These are phyloP conservation scores for Graptemys geographica DNA, from an alignment of 2,797 vertebrate genomes.

Conservation along the genomic window DNA sequence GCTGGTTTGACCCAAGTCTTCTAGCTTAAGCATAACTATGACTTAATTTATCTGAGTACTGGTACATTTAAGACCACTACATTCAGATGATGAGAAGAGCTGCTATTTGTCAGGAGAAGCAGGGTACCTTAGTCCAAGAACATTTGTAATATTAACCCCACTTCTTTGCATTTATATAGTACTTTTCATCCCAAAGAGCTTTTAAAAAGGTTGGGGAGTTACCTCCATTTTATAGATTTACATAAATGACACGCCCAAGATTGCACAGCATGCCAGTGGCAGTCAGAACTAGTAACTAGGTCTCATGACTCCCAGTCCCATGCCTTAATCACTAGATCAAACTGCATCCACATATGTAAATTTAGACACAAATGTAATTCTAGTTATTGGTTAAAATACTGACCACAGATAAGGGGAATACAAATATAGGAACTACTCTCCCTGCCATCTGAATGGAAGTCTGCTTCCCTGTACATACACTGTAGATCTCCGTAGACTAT, in stretches of 20 bases:
- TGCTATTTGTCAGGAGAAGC: background rate
- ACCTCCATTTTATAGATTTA: background rate
- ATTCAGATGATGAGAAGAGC: background rate
- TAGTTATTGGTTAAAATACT: background rate
- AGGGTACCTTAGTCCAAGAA: rapidly evolving
- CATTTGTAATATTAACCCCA: rapidly evolving
- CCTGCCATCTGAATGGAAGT: background rate
- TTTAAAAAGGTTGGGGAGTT: background rate
- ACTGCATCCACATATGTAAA: background rate
- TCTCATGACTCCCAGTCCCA: background rate
- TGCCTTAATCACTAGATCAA: background rate
- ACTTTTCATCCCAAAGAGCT: background rate
- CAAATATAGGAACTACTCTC: background rate
- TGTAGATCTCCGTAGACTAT: rapidly evolving
- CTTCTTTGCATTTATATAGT: rapidly evolving
- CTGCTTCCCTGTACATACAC: rapidly evolving
- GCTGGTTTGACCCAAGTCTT: background rate
- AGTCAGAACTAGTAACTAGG: background rate
- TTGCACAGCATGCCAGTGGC: background rate
- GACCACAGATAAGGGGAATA: rapidly evolving
- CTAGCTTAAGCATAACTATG: background rate
- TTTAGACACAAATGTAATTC: background rate
- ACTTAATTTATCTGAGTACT: too few species aligned
- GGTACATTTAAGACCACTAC: background rate
- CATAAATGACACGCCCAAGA: rapidly evolving